phyloP scores from a whole-genome alignment of 2,113 vertebrate species.

The Carassius carassius region DNA sequence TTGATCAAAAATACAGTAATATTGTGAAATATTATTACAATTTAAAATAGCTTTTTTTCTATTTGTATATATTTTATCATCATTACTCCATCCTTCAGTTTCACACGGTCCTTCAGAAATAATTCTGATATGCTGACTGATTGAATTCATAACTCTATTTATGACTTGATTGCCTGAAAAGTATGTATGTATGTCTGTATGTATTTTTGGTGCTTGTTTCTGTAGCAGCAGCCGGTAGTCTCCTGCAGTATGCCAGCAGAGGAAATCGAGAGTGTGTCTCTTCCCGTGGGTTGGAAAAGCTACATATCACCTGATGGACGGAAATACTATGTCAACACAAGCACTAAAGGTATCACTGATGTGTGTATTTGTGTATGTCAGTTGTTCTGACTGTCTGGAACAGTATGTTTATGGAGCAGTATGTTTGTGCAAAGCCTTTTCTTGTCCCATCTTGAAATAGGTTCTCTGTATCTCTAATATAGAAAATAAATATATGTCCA shows the following conservation, averaged over 20 bases:
- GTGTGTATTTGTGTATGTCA: background rate
- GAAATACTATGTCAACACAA: slow-evolving; percentile 64
- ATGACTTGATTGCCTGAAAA: too few species aligned
- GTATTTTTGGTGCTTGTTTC: background rate
- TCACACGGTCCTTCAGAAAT: background rate
- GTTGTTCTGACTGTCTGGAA: background rate
- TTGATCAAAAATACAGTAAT: too few species aligned
- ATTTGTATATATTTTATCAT: too few species aligned
- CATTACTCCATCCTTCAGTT: too few species aligned
- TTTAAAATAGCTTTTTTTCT: too few species aligned
- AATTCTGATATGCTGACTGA: background rate
- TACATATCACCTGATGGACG: slow-evolving; percentile 64
- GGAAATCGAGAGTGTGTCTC: slow-evolving; percentile 39
- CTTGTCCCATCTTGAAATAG: background rate
- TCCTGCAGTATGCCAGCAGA: slow-evolving; percentile 34
- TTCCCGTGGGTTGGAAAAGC: slow-evolving; percentile 65
- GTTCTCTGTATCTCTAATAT: background rate
- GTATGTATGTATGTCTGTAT: too few species aligned
- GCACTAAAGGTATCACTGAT: slow-evolving; percentile 65
- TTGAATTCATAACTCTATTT: background rate
- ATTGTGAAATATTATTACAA: too few species aligned
- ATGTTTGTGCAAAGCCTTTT: background rate
- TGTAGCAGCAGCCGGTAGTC: slow-evolving; percentile 41
- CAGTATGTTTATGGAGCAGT: background rate
- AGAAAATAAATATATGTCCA: background rate